Base-by-base conservation (phyloP, 1,140 invertebrate species). In the Battus philenor region DNA sequence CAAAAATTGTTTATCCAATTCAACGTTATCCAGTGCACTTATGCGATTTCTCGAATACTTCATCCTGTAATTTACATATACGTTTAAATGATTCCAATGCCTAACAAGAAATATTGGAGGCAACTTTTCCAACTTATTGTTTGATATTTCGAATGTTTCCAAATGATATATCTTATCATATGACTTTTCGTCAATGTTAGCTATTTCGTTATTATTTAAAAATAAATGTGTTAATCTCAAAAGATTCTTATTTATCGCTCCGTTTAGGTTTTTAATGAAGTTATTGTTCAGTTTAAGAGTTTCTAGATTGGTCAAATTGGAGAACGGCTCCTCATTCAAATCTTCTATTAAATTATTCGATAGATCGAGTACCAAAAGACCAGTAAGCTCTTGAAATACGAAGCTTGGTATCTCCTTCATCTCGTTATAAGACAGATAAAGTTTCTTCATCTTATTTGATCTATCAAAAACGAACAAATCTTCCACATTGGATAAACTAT, bases 121-220 rank as follows among this genome's bases (percentile, higher is more conserved):
- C 11, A 81, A 44, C 22, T 54, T 50, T 22, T 75, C 52, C 6
- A 84, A 36, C 36, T 70, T 32, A 44, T 84, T 84, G 27, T 50
- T 39, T 16, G 80, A 79, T 20, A 82, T 53, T 43, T 84, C 80
- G 15, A 84, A 74, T 1, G 69, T 82, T 54, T 75, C 64, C 8
- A 84, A 62, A 54, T 84, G 68, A 12, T 63, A 53, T 27, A 81
- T 73, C 4, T 68, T 71, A 59, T 73, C 68, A 1, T 82, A 53
- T 1, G 74, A 77, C 30, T 66, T 51, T 1, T 56, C 58, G 30
- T 79, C 64, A 4, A 84, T 62, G 24, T 70, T 62, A 13, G 68
- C 30, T 36, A 84, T 72, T 5, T 78, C 15, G 47, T 84, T 84
- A 3, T 59, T 48, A 46, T 48, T 59, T 8, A 84, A 43, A 46